These are phyloP conservation scores for Prionace glauca DNA, from an alignment of 2,797 vertebrate species.

Conservation along the genomic window DNA sequence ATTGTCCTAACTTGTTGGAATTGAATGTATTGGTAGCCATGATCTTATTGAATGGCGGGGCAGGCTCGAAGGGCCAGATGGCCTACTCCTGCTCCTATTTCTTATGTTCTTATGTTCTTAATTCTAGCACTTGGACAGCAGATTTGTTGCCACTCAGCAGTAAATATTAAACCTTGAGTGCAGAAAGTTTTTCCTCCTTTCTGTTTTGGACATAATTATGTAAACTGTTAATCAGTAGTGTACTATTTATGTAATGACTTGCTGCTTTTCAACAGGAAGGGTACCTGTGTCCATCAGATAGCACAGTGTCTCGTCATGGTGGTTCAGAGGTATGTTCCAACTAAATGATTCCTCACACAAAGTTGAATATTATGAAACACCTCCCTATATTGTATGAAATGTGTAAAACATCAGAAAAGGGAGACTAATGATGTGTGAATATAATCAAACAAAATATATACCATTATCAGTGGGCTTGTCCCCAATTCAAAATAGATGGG, in stretches of 20 bases:
- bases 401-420: background rate
- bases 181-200: background rate
- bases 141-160: background rate
- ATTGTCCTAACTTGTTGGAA: too few species aligned
- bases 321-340: constrained; percentile 74
- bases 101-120: too few species aligned
- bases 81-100: too few species aligned
- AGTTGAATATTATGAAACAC: background rate
- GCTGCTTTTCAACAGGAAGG: constrained; percentile 64
- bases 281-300: constrained; percentile 81
- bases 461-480: background rate
- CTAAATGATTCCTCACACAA: background rate
- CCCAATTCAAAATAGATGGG: background rate
- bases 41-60: too few species aligned
- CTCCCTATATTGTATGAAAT: background rate
- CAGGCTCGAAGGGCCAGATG: too few species aligned
- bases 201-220: background rate
- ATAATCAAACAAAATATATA: background rate
- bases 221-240: background rate
- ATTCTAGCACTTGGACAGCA: too few species aligned
- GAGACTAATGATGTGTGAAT: background rate
- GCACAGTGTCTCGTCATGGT: constrained; percentile 63
- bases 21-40: too few species aligned
- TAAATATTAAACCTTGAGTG: background rate
- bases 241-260: constrained; percentile 38